phyloP scores from a whole-genome alignment of 2,888 invertebrate species.

The Belgica antarctica region DNA sequence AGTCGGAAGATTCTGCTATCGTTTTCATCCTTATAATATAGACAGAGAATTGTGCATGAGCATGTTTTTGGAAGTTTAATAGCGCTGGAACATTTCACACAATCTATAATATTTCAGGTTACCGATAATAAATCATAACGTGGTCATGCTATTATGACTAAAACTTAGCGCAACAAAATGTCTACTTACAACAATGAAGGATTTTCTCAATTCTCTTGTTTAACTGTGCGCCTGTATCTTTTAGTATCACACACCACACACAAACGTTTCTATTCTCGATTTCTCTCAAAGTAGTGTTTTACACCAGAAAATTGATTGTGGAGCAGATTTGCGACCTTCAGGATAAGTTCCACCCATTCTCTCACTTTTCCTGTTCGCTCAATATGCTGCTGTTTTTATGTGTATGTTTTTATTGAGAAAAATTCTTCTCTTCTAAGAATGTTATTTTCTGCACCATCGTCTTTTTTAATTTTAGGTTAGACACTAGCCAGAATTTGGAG shows the following conservation, averaged over 20 bases:
- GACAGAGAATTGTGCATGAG: no score
- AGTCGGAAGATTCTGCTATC: no score
- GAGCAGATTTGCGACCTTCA: conserved; percentile 21
- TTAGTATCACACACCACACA: neutral
- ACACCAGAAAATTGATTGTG: neutral
- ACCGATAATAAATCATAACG: no score
- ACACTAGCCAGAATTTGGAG: neutral
- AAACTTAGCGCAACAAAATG: conserved; percentile 20
- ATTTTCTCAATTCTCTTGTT: neutral
- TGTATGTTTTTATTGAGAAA: neutral
- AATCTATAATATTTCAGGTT: no score
- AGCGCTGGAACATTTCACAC: no score
- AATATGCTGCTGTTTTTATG: neutral
- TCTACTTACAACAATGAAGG: conserved; percentile 24
- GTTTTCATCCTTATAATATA: no score
- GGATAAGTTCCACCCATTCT: conserved; percentile 13
- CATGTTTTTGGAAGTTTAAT: no score
- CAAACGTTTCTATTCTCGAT: neutral
- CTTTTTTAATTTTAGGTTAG: conserved; percentile 8
- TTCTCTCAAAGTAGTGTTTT: no score
- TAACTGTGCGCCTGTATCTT: neutral
- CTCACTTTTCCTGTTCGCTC: neutral
- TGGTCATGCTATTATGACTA: no score
- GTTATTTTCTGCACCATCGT: neutral
- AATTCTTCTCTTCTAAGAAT: neutral